Percentiles rank a stretch among this genome's conserved stretches.
phyloP scores from a whole-genome alignment of 2,113 vertebrate species.

The Mus spicilegus region DNA sequence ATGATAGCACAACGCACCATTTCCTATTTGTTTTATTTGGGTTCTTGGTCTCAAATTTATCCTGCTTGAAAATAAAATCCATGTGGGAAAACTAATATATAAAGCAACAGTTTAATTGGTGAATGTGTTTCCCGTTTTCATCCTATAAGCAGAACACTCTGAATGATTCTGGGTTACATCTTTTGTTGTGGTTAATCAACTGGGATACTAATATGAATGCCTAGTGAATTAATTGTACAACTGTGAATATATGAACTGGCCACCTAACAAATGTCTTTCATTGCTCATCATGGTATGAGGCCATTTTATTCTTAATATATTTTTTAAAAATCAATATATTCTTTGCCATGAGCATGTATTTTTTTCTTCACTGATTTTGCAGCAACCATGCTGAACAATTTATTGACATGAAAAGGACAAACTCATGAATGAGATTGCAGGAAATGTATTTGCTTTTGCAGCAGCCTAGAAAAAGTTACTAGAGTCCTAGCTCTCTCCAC shows the following conservation, averaged over 20 bases:
- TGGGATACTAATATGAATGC: conserved; percentile 68
- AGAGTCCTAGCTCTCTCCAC: not conserved
- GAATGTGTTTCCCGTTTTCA: conserved; percentile 48
- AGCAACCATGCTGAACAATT: conserved; percentile 64
- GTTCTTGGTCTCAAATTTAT: conserved; percentile 62
- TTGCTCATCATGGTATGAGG: conserved; percentile 44
- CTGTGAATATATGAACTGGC: conserved; percentile 57
- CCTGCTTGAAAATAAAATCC: conserved; percentile 60
- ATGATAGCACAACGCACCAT: conserved; percentile 79
- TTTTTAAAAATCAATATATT: conserved; percentile 69
- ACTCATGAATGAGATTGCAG: conserved; percentile 49
- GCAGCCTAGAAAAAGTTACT: conserved; percentile 44
- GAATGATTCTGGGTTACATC: conserved; percentile 74
- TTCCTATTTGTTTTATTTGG: conserved; percentile 80
- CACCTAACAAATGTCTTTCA: conserved; percentile 67
- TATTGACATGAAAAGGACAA: conserved; percentile 26
- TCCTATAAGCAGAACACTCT: conserved; percentile 75
- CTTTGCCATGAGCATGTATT: conserved; percentile 63
- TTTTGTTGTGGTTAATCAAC: conserved; percentile 80
- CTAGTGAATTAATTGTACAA: conserved; percentile 75
- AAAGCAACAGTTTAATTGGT: conserved; percentile 65
- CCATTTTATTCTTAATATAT: conserved; percentile 47
- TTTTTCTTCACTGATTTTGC: conserved; percentile 63
- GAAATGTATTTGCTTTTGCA: conserved; percentile 61
- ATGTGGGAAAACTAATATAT: conserved; percentile 53